phyloP scores from a whole-genome alignment of 1,140 invertebrate species.

The Hirudo medicinalis region DNA sequence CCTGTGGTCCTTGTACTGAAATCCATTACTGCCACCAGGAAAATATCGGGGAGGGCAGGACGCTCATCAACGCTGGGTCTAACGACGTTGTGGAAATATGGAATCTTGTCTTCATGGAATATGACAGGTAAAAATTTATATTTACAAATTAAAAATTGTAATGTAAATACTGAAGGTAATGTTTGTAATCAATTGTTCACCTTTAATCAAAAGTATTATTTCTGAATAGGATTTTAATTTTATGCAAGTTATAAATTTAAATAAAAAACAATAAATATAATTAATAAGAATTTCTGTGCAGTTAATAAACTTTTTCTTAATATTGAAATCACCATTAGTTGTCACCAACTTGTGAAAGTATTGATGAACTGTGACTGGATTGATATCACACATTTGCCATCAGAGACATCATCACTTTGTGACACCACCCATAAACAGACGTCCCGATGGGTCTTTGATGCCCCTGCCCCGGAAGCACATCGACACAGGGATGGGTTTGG shows the following conservation, averaged over 20 bases:
- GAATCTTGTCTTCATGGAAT: constrained; percentile 99
- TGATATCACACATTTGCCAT: too few species aligned
- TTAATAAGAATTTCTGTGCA: not conserved
- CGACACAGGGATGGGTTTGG: constrained; percentile 96
- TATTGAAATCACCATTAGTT: not conserved
- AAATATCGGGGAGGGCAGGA: constrained; percentile 37
- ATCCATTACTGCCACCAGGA: constrained; percentile 81
- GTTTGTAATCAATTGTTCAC: too few species aligned
- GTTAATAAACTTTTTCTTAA: too few species aligned
- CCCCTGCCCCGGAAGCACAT: constrained; percentile 87
- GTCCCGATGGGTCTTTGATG: constrained; percentile 46
- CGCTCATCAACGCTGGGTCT: constrained; percentile 83
- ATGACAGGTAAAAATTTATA: constrained; percentile 54
- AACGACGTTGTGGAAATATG: constrained; percentile 98
- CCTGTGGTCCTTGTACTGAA: constrained; percentile 97
- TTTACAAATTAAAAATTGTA: constrained; percentile 51
- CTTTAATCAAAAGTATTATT: too few species aligned
- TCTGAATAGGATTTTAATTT: too few species aligned
- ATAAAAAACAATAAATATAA: constrained; percentile 4
- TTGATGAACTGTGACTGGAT: too few species aligned
- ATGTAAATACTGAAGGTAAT: too few species aligned
- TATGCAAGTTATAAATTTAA: not conserved
- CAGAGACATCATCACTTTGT: not conserved
- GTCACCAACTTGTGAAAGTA: not conserved
- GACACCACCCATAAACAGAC: not conserved